A percentile compares a stretch with the other conserved stretches of the same genome.
Evolutionary conservation across 1,140 invertebrate genomes (phyloP).

Genomic region (Anoplolepis gracilipes): DNA sequence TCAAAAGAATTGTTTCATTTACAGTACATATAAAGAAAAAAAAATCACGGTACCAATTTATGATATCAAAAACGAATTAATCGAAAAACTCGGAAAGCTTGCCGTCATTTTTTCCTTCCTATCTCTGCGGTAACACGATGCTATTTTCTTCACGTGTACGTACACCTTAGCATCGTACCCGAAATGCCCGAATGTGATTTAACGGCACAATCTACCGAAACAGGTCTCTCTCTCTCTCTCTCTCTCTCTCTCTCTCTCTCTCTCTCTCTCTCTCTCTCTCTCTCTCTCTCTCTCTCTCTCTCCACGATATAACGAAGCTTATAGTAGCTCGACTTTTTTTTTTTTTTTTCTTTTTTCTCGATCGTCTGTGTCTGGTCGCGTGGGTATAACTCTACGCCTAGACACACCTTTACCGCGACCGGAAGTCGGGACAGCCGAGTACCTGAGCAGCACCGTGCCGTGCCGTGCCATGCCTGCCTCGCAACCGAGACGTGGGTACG

Average conservation of each 20-base stretch:
- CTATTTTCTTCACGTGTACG: conserved; percentile 13
- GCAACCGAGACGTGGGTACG: conserved; percentile 61
- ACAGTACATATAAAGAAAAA: neutral
- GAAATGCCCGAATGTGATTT: neutral
- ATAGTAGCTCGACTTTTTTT: conserved; percentile 22
- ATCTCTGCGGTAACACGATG: neutral
- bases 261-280: no score
- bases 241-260: no score
- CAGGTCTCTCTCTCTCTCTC: conserved; percentile 27
- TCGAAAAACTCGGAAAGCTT: neutral
- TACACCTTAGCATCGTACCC: neutral
- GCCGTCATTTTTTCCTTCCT: neutral
- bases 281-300: no score
- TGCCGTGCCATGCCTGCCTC: conserved; percentile 9
- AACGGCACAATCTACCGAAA: conserved; percentile 29
- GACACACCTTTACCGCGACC: conserved; percentile 68
- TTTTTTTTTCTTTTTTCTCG: conserved; percentile 25
- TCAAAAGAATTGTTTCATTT: neutral
- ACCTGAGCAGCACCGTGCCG: conserved; percentile 60
- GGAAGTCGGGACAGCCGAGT: conserved; percentile 69
- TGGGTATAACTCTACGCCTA: conserved; percentile 70
- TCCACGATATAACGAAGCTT: neutral
- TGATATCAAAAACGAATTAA: no score
- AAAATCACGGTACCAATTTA: no score
- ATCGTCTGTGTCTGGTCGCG: conserved; percentile 64